Base-by-base conservation (phyloP, 2,113 vertebrate species). In the Oryzias curvinotus region DNA sequence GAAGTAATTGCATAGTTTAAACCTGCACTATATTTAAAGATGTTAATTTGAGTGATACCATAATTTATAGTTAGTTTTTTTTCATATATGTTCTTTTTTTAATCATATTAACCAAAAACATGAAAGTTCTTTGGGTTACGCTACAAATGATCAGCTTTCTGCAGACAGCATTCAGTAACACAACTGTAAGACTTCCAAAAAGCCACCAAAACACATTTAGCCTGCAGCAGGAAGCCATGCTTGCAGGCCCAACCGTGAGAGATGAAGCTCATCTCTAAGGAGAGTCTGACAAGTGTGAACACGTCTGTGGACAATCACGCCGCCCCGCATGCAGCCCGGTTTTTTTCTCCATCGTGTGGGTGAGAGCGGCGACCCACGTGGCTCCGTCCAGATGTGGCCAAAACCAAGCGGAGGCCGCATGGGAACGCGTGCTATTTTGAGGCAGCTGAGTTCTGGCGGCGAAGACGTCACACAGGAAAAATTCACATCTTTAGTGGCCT, bases 351-450 rank as follows among this genome's bases (percentile, higher is more conserved):
- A 19, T 57, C 52, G 2, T 28, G 44, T 12, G 1, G 17, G 14
- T 41, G 19, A 15, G 25, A 19, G 50, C 48, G 17, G 52, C 57
- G 16, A 66, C 30, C 21, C 58, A 75, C 57, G 55, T 55, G 48
- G 30, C 41, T 26, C 1, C 7, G 57, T 65, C 68, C 83, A 73
- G 74, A 81, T 76, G 74, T 66, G 69, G 41, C 17, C 47, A 55
- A 64, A 72, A 53, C 55, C 21, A 19, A 28, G 3, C n/a, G 6
- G 50, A 53, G 57, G 57, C 44, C 55, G 0, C 77, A 60, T 10
- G 30, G 59, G 82, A 59, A 54, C 14, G 8, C 2, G 0, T 3
- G 50, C 58, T 83, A 77, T 83, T 86, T 76, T 77, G 74, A 74
- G 62, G 14, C 41, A 72, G 75, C 65, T 83, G 80, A 78, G 69